phyloP scores from a whole-genome alignment of 2,797 vertebrate genomes.

The Champsocephalus esox region DNA sequence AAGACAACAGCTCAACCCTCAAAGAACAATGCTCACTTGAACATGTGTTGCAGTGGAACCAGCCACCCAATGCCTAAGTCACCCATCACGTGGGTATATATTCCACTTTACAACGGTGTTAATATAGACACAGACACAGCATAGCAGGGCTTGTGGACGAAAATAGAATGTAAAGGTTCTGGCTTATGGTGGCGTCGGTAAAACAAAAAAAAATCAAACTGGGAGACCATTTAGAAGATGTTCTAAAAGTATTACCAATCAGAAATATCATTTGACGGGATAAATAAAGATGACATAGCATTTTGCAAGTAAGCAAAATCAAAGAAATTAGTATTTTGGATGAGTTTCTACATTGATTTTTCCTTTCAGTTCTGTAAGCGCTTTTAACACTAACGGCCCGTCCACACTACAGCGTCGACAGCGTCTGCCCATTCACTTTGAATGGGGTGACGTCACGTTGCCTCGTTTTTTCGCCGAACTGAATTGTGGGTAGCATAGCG shows the following conservation, averaged over 20 bases:
- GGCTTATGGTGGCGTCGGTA: not conserved
- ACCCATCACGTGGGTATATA: not conserved
- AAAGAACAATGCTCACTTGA: no score
- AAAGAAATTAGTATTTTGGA: conserved; percentile 17
- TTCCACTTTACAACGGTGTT: not conserved
- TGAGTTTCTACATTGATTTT: conserved; percentile 17
- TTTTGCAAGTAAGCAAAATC: conserved; percentile 27
- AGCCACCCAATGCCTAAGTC: no score
- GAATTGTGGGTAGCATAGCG: no score
- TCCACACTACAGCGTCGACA: no score
- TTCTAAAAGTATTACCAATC: not conserved
- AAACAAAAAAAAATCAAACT: not conserved
- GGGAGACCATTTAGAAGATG: conserved; percentile 1
- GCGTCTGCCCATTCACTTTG: no score
- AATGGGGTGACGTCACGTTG: no score
- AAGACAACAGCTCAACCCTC: no score
- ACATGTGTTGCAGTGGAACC: no score
- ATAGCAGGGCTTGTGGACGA: not conserved
- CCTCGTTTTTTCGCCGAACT: no score
- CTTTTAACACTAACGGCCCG: conserved; percentile 7
- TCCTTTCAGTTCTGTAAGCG: conserved; percentile 22
- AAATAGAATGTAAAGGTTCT: not conserved
- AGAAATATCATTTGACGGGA: not conserved
- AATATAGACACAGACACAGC: not conserved
- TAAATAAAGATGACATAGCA: not conserved